Conservation (phyloP, 2,888 invertebrate species). For the Mimachlamys varia region DNA sequence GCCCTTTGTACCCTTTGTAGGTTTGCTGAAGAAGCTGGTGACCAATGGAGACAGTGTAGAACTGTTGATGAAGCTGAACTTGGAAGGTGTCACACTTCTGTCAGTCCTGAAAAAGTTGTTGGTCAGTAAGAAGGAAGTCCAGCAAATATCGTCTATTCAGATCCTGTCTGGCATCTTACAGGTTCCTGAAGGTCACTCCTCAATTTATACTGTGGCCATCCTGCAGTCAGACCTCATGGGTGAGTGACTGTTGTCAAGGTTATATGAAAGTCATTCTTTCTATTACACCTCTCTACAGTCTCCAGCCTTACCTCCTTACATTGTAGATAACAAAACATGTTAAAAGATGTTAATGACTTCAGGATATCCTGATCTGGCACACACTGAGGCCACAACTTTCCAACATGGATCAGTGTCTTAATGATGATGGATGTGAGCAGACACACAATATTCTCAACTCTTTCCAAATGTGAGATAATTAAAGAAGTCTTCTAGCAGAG, state of each 20-base stretch:
- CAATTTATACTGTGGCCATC: constrained; percentile 53
- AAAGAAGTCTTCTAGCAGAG: background rate
- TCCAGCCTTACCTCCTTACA: no score
- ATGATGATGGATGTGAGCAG: background rate
- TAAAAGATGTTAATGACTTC: background rate
- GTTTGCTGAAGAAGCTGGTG: constrained; percentile 60
- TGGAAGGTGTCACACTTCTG: constrained; percentile 54
- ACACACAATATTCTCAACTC: background rate
- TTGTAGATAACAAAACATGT: background rate
- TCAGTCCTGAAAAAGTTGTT: constrained; percentile 62
- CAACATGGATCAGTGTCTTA: background rate
- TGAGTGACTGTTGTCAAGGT: constrained; percentile 41
- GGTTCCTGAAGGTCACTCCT: constrained; percentile 35
- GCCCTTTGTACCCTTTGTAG: constrained; percentile 49
- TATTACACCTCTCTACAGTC: no score
- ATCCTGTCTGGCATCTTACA: constrained; percentile 55
- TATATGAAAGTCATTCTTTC: background rate
- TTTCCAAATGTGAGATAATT: background rate
- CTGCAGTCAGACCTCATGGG: constrained; percentile 66
- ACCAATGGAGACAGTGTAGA: constrained; percentile 48
- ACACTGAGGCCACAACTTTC: background rate
- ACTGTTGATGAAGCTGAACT: constrained; percentile 56
- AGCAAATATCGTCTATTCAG: constrained; percentile 60
- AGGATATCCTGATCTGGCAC: background rate
- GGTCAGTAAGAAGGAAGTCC: constrained; percentile 57